Evolutionary conservation across 2,113 vertebrate genomes (phyloP), one percentile per base, ranked within the genome.

Genomic region (Perca fluviatilis): DNA sequence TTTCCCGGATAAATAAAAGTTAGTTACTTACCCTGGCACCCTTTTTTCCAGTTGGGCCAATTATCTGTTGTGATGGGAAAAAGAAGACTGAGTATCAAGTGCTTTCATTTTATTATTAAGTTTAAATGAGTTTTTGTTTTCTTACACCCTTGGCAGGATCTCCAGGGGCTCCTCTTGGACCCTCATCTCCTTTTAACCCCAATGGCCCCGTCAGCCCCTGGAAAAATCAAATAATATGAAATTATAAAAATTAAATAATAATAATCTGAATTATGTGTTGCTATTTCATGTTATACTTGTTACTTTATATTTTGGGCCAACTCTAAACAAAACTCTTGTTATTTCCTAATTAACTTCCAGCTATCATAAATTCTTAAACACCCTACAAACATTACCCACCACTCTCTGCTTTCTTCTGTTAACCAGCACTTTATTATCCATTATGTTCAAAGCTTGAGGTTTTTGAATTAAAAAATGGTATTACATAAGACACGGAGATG

Each of bases 101-200:
- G 19, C 0, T 63, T 50, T 25, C 11, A 10, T 77, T 65, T 61
- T 43, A 11, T 43, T 43, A 60, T 62, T 12, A 11, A 46, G 15
- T 69, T 46, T 27, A 73, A 84, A 64, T 63, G 3, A 46, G 57
- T 77, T 3, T n/a, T 0, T 1, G 23, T 61, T 49, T 70, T 66
- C 91, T 96, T 96, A 97, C 96, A 89, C 97, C 97, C 94, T 95
- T 94, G 13, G 96, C 96, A 82, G 97, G 96, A 78, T 96, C 95
- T 77, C 96, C 96, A 51, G 97, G 96, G 66, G 82, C 74, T 86
- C 96, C 97, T 79, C 92, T 94, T 3, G 76, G 92, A n/a, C 97
- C 97, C 85, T 95, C 93, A 12, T 96, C 95, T 90, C 97, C 97
- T 85, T 98, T 97, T n/a, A 91, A 90, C 54, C 97, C 97, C 21